Base-by-base conservation (phyloP, 1,140 invertebrate species). In the Drosophila watanabei region DNA sequence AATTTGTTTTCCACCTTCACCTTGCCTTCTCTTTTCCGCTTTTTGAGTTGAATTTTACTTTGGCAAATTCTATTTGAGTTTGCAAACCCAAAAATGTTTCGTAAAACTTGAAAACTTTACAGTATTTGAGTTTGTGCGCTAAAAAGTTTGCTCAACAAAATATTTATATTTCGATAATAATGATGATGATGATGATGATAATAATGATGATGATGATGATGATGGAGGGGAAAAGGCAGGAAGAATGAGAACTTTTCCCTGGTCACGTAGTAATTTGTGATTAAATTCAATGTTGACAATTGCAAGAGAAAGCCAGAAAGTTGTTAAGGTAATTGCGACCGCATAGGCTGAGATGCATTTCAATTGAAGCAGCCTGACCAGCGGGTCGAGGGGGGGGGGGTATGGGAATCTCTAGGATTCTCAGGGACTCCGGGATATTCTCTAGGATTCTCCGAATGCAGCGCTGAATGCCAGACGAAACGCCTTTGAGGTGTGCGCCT, bases 281-380 rank as follows among this genome's bases (percentile, higher is more conserved):
- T 84, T 84, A 84, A 84, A 84, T 80, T 80, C 76, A 84, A 80
- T 84, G 81, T 84, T 84, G 81, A 84, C 81, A 83, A 83, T 83
- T 69, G 79, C 65, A 28, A 30, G 51, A 39, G 54, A 57, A 20
- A 57, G 71, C 41, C 64, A 41, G 51, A 84, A 83, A 80, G 81
- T 84, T 84, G 81, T 84, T 84, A 84, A 80, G 81, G 81, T 84
- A 84, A 84, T 84, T 84, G 81, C 76, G 60, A 65, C 69, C 65
- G 71, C 77, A 54, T 84, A 80, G 81, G 76, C 81, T 84, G 76
- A 80, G 80, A 76, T 84, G 81, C 81, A 84, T 84, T 84, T 84
- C 81, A 84, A 84, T 84, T 84, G 71, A 72, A 52, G 39, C 49
- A 54, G 24, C 24, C 48, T 54, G 62, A 30, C 48, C 62, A 64